Conservation (phyloP, 2,888 invertebrate genomes). For the Pogonocherus hispidulus region DNA sequence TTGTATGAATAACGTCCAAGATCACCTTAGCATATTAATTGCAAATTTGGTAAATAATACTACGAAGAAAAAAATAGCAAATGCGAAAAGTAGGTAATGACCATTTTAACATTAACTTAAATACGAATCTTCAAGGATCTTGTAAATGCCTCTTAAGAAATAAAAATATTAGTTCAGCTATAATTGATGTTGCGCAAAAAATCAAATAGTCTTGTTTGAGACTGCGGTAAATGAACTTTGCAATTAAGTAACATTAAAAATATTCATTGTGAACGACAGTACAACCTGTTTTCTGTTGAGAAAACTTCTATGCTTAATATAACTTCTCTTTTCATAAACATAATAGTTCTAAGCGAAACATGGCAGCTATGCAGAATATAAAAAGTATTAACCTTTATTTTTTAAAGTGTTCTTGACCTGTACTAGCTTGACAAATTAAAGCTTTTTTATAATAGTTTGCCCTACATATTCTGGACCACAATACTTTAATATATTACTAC, state of each 20-base stretch:
- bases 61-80: neutral
- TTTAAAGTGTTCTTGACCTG: neutral
- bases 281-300: too few species aligned
- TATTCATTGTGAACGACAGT: neutral
- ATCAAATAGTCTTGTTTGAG: neutral
- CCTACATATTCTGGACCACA: too few species aligned
- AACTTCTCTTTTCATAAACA: neutral
- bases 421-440: too few species aligned
- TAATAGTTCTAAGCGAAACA: neutral
- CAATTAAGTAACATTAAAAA: neutral
- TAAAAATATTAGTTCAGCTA: neutral
- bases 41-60: neutral
- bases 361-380: too few species aligned
- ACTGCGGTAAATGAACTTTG: neutral
- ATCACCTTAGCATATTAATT: conserved; percentile 15
- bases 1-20: conserved; percentile 14
- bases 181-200: neutral
- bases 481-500: too few species aligned
- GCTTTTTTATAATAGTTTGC: too few species aligned
- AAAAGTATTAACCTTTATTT: neutral
- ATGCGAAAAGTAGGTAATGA: neutral
- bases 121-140: neutral
- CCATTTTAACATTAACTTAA: neutral
- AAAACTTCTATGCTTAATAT: neutral
- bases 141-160: neutral